Percentiles rank a stretch among this genome's conserved stretches.
Evolutionary conservation across 2,797 vertebrate species (phyloP).

Genomic region (Helicolenus hilgendorfi): DNA sequence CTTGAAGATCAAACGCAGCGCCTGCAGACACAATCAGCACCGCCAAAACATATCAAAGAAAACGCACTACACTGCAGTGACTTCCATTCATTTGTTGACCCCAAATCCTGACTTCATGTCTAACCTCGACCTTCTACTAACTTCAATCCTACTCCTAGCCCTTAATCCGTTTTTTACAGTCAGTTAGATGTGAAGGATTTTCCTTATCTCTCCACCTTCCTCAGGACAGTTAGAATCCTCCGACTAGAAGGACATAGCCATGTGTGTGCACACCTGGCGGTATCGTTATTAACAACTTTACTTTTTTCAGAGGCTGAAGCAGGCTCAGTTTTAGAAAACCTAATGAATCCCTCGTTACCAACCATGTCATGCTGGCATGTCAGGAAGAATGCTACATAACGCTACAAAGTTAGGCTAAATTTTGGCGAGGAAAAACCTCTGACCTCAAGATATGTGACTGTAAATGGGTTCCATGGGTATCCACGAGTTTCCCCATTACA

Average conservation of each 20-base stretch:
- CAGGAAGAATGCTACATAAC: no score
- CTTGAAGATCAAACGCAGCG: conserved; percentile 50
- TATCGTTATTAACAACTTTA: not conserved
- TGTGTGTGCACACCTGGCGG: not conserved
- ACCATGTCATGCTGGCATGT: no score
- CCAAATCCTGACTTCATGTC: not conserved
- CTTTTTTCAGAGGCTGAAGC: no score
- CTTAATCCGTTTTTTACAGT: not conserved
- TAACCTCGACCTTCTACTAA: not conserved
- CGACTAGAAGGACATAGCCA: not conserved
- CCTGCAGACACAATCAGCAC: conserved; percentile 62
- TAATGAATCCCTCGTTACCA: no score
- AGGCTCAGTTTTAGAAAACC: no score
- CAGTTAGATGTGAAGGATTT: not conserved
- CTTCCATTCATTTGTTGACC: not conserved
- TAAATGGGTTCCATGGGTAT: no score
- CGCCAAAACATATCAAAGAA: not conserved
- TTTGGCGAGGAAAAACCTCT: no score
- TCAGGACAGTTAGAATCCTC: not conserved
- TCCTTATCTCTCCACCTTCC: not conserved
- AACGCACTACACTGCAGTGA: not conserved
- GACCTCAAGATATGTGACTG: no score
- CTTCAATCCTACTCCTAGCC: not conserved
- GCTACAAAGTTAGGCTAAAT: no score
- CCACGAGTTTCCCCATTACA: no score